These are phyloP conservation scores for Neuroterus valhalla DNA, from an alignment of 1,140 invertebrate species.

Conservation along the genomic window DNA sequence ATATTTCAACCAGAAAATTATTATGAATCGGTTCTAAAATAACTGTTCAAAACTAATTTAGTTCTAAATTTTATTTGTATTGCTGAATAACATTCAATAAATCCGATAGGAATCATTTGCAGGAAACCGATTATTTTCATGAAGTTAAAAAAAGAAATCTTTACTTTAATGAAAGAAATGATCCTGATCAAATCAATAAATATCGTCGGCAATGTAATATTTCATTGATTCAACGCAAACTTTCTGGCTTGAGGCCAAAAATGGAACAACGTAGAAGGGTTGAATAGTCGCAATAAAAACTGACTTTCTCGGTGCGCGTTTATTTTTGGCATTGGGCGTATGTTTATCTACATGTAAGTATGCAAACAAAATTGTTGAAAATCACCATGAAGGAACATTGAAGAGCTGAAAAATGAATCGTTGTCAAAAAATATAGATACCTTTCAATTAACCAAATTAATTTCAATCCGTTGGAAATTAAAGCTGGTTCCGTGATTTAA, in stretches of 20 bases:
- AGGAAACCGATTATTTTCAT: neutral
- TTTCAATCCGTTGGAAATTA: slow-evolving; percentile 41
- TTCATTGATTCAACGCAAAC: slow-evolving; percentile 30
- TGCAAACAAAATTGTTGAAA: neutral
- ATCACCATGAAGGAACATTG: neutral
- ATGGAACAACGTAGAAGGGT: slow-evolving; percentile 22
- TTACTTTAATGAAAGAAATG: slow-evolving; percentile 13
- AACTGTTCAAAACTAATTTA: no score
- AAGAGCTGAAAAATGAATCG: neutral
- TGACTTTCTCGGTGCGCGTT: slow-evolving; percentile 17
- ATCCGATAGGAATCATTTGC: neutral
- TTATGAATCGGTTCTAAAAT: no score
- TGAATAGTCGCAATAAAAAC: slow-evolving; percentile 31
- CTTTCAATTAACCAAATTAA: neutral
- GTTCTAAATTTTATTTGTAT: no score
- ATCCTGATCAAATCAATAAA: slow-evolving; percentile 26
- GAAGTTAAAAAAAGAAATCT: slow-evolving; percentile 5
- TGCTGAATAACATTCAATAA: no score
- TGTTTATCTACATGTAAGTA: slow-evolving; percentile 26
- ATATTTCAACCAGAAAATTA: neutral
- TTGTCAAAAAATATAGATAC: slow-evolving; percentile 11
- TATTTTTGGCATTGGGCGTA: slow-evolving; percentile 22
- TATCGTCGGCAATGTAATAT: slow-evolving; percentile 22
- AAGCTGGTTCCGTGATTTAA: slow-evolving; percentile 43
- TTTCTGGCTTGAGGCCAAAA: slow-evolving; percentile 21